These are phyloP conservation scores for Tachycineta bicolor DNA, from an alignment of 2,113 vertebrate genomes.

Conservation along the genomic window DNA sequence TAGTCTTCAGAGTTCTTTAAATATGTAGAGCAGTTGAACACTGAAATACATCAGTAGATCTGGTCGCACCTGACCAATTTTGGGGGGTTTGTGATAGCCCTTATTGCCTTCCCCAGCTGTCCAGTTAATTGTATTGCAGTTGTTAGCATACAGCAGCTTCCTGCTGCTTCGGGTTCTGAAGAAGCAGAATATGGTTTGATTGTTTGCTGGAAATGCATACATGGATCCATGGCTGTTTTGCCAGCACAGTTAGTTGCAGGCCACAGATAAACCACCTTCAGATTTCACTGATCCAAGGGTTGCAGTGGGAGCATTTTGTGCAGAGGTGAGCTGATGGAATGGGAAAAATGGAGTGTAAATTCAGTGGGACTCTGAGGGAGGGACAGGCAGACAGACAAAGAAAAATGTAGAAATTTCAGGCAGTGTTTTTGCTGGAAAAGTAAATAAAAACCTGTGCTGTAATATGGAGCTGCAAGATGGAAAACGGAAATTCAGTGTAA, in stretches of 20 bases:
- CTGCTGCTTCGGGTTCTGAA: background rate
- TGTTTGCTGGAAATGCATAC: background rate
- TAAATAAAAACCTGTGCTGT: background rate
- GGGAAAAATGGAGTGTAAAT: background rate
- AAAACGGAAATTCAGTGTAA: background rate
- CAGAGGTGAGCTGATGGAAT: background rate
- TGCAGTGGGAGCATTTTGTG: background rate
- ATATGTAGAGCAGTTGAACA: background rate
- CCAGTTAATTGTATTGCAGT: background rate
- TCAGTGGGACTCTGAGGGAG: background rate
- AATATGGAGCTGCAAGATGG: background rate
- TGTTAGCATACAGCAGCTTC: background rate
- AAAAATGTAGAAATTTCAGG: background rate
- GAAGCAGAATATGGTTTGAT: background rate
- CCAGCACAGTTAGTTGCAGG: background rate
- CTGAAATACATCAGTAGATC: background rate
- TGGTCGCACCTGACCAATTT: fast-evolving
- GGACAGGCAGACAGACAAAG: background rate
- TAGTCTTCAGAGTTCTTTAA: background rate
- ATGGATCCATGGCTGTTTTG: background rate
- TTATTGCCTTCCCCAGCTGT: background rate
- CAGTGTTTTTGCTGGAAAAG: background rate
- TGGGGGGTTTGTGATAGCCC: background rate
- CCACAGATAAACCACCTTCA: background rate
- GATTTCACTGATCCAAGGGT: background rate